phyloP scores from a whole-genome alignment of 1,140 invertebrate species.

The Lepidurus packardi region DNA sequence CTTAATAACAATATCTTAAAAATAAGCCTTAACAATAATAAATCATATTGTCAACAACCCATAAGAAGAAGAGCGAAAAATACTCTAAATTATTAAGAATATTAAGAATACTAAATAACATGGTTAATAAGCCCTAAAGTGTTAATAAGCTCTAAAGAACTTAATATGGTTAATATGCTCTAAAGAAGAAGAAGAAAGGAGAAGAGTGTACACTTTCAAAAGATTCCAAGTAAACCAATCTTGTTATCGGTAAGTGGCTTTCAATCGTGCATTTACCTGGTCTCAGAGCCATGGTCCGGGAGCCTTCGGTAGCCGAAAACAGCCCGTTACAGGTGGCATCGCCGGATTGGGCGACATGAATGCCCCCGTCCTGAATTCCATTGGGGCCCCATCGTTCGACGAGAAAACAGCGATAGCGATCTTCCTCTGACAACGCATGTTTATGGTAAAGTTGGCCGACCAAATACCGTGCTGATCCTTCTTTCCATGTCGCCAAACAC shows the following conservation, averaged over 20 bases:
- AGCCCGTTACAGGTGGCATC: slow-evolving; percentile 82
- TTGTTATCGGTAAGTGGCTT: background rate
- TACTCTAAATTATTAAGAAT: too few species aligned
- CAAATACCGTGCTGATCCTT: slow-evolving; percentile 76
- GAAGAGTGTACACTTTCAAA: background rate
- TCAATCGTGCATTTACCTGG: background rate
- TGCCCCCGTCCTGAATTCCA: slow-evolving; percentile 56
- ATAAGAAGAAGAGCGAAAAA: background rate
- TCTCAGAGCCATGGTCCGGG: slow-evolving; percentile 48
- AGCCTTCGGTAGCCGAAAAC: slow-evolving; percentile 69
- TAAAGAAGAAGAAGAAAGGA: background rate
- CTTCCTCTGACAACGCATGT: slow-evolving; percentile 23
- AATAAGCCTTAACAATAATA: too few species aligned
- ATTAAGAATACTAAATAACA: too few species aligned
- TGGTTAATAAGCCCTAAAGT: background rate
- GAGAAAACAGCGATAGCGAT: slow-evolving; percentile 76
- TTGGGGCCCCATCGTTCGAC: slow-evolving; percentile 55
- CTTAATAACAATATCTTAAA: too few species aligned
- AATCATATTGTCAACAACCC: background rate
- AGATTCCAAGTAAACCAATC: background rate
- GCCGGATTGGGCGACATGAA: slow-evolving; percentile 66
- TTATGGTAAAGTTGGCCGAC: slow-evolving; percentile 58
- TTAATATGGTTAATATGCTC: background rate
- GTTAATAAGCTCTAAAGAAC: background rate
- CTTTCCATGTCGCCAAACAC: slow-evolving; percentile 81